phyloP scores from a whole-genome alignment of 2,797 vertebrate genomes.

The Vireo griseus region DNA sequence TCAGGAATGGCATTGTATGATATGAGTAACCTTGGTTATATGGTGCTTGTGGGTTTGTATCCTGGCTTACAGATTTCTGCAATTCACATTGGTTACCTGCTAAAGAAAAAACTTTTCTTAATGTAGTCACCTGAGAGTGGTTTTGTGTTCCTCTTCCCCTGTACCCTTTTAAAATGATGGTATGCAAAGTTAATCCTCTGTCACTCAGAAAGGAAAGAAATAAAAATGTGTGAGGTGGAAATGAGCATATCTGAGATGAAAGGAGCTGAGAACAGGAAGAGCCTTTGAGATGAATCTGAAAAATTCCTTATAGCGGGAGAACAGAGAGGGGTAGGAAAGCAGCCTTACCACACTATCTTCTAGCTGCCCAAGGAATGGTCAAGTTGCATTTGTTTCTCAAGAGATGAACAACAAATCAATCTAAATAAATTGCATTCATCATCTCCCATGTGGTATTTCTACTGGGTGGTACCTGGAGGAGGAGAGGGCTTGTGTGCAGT shows the following conservation, averaged over 20 bases:
- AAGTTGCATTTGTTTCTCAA: background rate
- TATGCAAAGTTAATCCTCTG: background rate
- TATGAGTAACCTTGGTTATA: background rate
- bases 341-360: background rate
- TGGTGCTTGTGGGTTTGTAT: background rate
- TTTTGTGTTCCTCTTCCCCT: background rate
- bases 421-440: background rate
- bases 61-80: background rate
- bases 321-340: background rate
- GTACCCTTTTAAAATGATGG: background rate
- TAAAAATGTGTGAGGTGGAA: background rate
- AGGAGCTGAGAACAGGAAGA: background rate
- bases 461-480: background rate
- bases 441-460: background rate
- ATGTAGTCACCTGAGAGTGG: background rate
- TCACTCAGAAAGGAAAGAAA: background rate
- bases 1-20: background rate
- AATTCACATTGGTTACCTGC: background rate
- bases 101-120: background rate
- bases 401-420: background rate
- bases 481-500: background rate
- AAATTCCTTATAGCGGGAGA: background rate
- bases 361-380: background rate
- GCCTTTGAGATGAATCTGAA: background rate
- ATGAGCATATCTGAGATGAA: background rate